A percentile compares a stretch with the other conserved stretches of the same genome.
phyloP scores from a whole-genome alignment of 1,140 invertebrate species.

The Drosophila seguyi region DNA sequence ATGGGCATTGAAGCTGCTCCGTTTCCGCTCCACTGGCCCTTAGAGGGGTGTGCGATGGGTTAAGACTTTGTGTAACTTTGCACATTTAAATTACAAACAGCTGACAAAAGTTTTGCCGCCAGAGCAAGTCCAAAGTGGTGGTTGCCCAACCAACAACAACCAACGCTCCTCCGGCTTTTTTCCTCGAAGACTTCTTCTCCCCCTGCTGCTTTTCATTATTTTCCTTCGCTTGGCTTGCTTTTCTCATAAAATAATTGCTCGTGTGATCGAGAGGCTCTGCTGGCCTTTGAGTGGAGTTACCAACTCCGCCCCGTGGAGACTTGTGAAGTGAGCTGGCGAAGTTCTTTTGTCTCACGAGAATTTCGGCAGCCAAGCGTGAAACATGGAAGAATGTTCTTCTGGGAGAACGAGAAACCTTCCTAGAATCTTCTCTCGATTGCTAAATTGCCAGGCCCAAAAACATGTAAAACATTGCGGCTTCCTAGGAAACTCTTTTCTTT shows the following conservation, averaged over 20 bases:
- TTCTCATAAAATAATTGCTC: constrained; percentile 83
- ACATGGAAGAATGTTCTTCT: constrained; percentile 57
- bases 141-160: constrained; percentile 47
- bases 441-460: constrained; percentile 32
- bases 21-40: constrained; percentile 66
- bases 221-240: constrained; percentile 67
- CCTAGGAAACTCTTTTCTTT: constrained; percentile 18
- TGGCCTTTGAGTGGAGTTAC: constrained; percentile 71
- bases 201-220: constrained; percentile 33
- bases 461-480: constrained; percentile 26
- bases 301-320: constrained; percentile 35
- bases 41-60: constrained; percentile 18
- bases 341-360: constrained; percentile 71
- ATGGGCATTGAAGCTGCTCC: constrained; percentile 77
- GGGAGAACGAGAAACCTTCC: constrained; percentile 43
- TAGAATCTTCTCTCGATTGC: constrained; percentile 31
- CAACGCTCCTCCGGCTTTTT: background rate
- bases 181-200: background rate
- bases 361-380: constrained; percentile 78
- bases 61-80: constrained; percentile 66
- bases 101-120: constrained; percentile 74
- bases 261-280: constrained; percentile 75
- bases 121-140: constrained; percentile 41
- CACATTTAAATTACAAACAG: constrained; percentile 82
- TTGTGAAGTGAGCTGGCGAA: constrained; percentile 18